These are phyloP conservation scores for Ypsolopha scabrella DNA, from an alignment of 2,888 invertebrate species.

Conservation along the genomic window DNA sequence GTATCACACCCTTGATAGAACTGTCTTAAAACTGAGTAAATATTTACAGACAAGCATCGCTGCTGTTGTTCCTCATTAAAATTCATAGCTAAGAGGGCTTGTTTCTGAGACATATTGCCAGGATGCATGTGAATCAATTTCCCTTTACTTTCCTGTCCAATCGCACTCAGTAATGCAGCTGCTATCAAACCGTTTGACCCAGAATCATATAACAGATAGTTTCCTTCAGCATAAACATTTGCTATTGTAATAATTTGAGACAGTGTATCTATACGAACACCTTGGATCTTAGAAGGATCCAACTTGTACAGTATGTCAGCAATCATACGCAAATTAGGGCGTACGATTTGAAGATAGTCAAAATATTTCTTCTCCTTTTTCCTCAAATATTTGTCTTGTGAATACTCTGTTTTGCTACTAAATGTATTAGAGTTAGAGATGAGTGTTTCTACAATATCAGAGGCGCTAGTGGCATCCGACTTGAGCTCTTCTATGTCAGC, in stretches of 20 bases:
- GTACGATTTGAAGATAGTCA: slow-evolving; percentile 82
- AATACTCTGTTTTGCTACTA: slow-evolving; percentile 89
- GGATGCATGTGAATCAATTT: slow-evolving; percentile 82
- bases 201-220: slow-evolving; percentile 88
- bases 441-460: slow-evolving; percentile 86
- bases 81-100: slow-evolving; percentile 84
- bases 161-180: slow-evolving; percentile 84
- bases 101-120: slow-evolving; percentile 84
- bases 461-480: slow-evolving; percentile 80
- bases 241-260: slow-evolving; percentile 88
- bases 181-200: slow-evolving; percentile 88
- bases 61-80: slow-evolving; percentile 77
- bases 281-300: slow-evolving; percentile 80
- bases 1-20: slow-evolving; percentile 72
- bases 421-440: slow-evolving; percentile 95
- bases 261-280: slow-evolving; percentile 87
- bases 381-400: slow-evolving; percentile 93
- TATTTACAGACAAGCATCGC: slow-evolving; percentile 80
- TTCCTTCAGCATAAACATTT: slow-evolving; percentile 83
- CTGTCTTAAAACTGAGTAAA: slow-evolving; percentile 79
- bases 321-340: slow-evolving; percentile 85
- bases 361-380: slow-evolving; percentile 97
- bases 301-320: slow-evolving; percentile 87
- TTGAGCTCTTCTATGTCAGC: slow-evolving; percentile 86
- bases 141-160: slow-evolving; percentile 75